phyloP scores from a whole-genome alignment of 2,888 invertebrate genomes.

The Nebria salina region DNA sequence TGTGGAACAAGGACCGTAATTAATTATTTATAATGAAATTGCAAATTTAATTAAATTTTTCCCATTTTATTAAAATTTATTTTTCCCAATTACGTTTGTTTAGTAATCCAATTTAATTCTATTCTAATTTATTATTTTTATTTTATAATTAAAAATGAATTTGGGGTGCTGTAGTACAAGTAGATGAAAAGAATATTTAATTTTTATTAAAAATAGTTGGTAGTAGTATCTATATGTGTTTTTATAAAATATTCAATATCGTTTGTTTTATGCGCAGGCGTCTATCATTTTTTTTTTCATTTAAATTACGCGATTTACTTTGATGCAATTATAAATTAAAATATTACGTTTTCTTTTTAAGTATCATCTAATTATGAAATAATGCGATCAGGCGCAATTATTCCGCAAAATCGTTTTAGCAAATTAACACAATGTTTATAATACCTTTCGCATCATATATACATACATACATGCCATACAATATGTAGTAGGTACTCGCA shows the following conservation, averaged over 20 bases:
- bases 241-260: too few relatives aligned
- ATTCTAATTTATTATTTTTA: slow-evolving; percentile 20
- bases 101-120: slow-evolving; percentile 24
- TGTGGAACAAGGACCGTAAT: background rate
- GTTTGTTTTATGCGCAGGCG: too few relatives aligned
- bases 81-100: slow-evolving; percentile 19
- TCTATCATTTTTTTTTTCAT: too few relatives aligned
- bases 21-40: slow-evolving; percentile 25
- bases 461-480: background rate
- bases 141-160: slow-evolving; percentile 10
- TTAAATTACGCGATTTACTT: too few relatives aligned
- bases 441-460: background rate
- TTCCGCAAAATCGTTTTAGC: slow-evolving; percentile 35
- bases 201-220: too few relatives aligned
- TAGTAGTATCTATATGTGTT: too few relatives aligned
- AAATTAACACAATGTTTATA: slow-evolving; percentile 32
- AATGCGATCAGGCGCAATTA: slow-evolving; percentile 22
- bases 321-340: too few relatives aligned
- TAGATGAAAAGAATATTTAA: too few relatives aligned
- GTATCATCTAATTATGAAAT: slow-evolving; percentile 19
- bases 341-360: background rate
- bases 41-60: slow-evolving; percentile 25
- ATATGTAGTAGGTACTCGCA: background rate
- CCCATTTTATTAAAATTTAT: slow-evolving; percentile 6
- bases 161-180: background rate